Percentiles rank a stretch among this genome's conserved stretches.
These are phyloP conservation scores for Drosophila suzukii DNA, from an alignment of 1,140 invertebrate species.

Conservation along the genomic window DNA sequence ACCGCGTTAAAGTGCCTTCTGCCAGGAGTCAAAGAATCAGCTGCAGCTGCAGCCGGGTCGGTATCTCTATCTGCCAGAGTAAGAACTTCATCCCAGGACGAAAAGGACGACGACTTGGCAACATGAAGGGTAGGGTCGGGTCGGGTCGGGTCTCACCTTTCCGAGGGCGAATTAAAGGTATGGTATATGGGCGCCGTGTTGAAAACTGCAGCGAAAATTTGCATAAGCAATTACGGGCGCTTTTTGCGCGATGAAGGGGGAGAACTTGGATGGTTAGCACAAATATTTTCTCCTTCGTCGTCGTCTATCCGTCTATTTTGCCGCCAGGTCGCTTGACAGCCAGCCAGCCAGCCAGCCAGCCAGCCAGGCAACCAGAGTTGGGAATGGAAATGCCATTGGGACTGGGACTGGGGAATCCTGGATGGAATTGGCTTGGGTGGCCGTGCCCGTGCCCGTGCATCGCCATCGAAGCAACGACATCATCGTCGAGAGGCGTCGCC, in stretches of 20 bases:
- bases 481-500: slow-evolving; percentile 5
- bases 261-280: not conserved
- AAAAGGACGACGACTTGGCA: not conserved
- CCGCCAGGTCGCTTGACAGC: not conserved
- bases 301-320: slow-evolving; percentile 5
- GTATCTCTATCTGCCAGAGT: not conserved
- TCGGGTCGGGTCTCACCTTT: not conserved
- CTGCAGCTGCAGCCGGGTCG: not conserved
- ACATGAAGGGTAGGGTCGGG: too few species aligned
- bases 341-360: not conserved
- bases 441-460: not conserved
- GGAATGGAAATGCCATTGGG: not conserved
- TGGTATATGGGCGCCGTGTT: not conserved
- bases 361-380: not conserved
- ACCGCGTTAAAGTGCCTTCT: slow-evolving; percentile 15
- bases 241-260: not conserved
- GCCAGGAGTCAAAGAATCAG: slow-evolving; percentile 9
- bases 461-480: slow-evolving; percentile 1
- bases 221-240: slow-evolving; percentile 14
- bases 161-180: slow-evolving; percentile 7
- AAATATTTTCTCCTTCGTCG: slow-evolving; percentile 6
- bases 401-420: not conserved
- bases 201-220: slow-evolving; percentile 11
- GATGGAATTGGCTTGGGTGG: slow-evolving; percentile 4
- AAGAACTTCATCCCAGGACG: slow-evolving; percentile 1